Evolutionary conservation across 2,888 invertebrate species (phyloP), one percentile per base, ranked within the genome.

Genomic region (Brenthis hecate): DNA sequence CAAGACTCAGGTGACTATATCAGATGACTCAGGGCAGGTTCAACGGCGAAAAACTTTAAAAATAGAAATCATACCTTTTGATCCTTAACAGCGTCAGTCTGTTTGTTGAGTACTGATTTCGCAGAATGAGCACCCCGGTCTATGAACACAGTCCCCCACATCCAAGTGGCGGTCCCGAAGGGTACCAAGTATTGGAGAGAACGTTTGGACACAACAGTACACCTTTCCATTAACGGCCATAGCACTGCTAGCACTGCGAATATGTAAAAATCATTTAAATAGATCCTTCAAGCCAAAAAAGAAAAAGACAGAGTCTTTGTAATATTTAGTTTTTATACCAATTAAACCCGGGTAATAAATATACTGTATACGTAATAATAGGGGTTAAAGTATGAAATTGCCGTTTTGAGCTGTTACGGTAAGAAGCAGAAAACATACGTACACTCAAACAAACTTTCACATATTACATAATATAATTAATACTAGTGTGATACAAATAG

Each of bases 101-200:
- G 96, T 71, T 95, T 94, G 82, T 96, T 96, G 77, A 98, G 94
- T 0, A 96, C 95, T 66, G 94, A 93, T 50, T 95, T 94, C 0
- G 98, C 96, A 72, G 95, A 95, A 50, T 94, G 94, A 47, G 96
- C 96, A 0, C 95, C 93, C 72, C 98, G 93, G 86, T 98, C 95
- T 61, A 98, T 97, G 85, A 97, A 98, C 65, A 98, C 95, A 0
- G 97, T 96, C 51, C 98, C 98, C 95, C 97, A 97, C 66, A 98
- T 92, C 96, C 97, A 97, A 4, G 96, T 94, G 0, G 97, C 97
- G 6, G 97, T 85, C 8, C 98, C 98, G 81, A 98, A 98, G 2
- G 97, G 96, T 74, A 97, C 96, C 60, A 96, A 87, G 84, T 96
- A 98, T 74, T 97, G 94, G 58, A 98, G 92, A 76, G 97, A 96